Base-by-base conservation (phyloP, 2,888 invertebrate species). In the Parnassius apollo region DNA sequence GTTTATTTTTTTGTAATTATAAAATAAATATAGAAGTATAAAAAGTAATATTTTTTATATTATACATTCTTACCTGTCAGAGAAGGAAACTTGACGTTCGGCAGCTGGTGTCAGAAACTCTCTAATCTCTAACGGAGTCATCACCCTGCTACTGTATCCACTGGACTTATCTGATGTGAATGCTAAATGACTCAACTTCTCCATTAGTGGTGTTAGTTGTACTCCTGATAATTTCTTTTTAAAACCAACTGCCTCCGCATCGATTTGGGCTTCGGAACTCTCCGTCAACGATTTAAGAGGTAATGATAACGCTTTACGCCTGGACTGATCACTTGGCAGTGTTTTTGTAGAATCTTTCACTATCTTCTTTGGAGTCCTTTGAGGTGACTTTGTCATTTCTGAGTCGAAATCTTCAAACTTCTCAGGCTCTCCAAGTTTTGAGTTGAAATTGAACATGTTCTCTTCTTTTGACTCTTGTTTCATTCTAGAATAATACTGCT, bases 161-260 rank as follows among this genome's bases (percentile, higher is more conserved):
- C 94, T 94, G 0, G 94, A 94, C 69, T 93, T 93, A 69, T 95
- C 95, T 62, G 93, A 94, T 1, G 63, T 59, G 69, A 94, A 92
- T 1, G 96, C 95, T 64, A 96, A 79, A 57, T 96, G 93, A 69
- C 95, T 96, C 51, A 96, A 79, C 77, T 96, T 96, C 44, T 96
- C 95, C 95, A 97, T 96, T 1, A 96, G 78, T 0, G 97, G 97
- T 0, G 96, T 96, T 57, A 96, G 76, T 65, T 95, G 96, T 0
- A 96, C 93, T 0, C 95, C 95, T 10, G 93, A 93, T 45, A 94
- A 69, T 68, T 93, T 94, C 73, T 93, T 93, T 68, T 91, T 90
- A 59, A 88, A 85, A 64, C 86, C 84, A 0, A 83, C 79, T 1
- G 81, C 77, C 52, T 91, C 87, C 0, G 85, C 75, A 18, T 88